A percentile compares a stretch with the other conserved stretches of the same genome.
phyloP scores from a whole-genome alignment of 1,140 invertebrate genomes.

The Drosophila parabipectinata region DNA sequence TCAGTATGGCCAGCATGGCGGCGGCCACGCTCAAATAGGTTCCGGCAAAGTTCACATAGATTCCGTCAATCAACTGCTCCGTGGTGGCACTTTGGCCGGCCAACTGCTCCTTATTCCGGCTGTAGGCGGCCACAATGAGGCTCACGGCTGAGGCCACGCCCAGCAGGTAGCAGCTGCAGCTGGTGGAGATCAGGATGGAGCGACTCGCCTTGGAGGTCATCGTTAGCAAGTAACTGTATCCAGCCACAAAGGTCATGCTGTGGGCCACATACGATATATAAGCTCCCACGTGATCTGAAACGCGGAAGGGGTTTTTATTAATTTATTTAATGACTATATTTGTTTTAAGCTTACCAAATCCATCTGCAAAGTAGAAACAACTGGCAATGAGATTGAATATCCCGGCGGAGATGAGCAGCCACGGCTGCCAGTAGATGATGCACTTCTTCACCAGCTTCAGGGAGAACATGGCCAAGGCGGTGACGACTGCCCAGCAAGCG shows the following conservation, averaged over 20 bases:
- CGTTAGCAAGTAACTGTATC: slow-evolving; percentile 70
- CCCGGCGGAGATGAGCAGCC: slow-evolving; percentile 54
- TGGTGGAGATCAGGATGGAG: slow-evolving; percentile 60
- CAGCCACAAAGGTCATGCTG: slow-evolving; percentile 75
- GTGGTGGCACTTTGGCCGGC: slow-evolving; percentile 36
- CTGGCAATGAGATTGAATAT: slow-evolving; percentile 67
- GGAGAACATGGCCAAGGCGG: slow-evolving; percentile 53
- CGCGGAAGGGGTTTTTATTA: background rate
- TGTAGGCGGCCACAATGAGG: slow-evolving; percentile 63
- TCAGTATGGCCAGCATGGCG: slow-evolving; percentile 56
- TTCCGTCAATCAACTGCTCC: slow-evolving; percentile 63
- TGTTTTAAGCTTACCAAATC: slow-evolving; percentile 58
- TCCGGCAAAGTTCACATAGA: slow-evolving; percentile 75
- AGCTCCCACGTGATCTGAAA: slow-evolving; percentile 72
- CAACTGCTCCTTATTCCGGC: slow-evolving; percentile 49
- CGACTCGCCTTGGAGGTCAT: slow-evolving; percentile 64
- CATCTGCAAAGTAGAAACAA: slow-evolving; percentile 78
- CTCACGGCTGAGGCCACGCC: slow-evolving; percentile 72
- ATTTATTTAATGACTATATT: background rate
- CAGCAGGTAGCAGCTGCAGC: slow-evolving; percentile 72
- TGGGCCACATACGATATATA: slow-evolving; percentile 77
- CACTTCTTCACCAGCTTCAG: slow-evolving; percentile 65
- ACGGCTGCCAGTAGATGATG: slow-evolving; percentile 74
- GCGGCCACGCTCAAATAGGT: slow-evolving; percentile 68
- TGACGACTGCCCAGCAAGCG: slow-evolving; percentile 50